Percentiles rank a stretch among this genome's conserved stretches.
Evolutionary conservation across 2,888 invertebrate genomes (phyloP).

Genomic region (Eumerus sabulonum): DNA sequence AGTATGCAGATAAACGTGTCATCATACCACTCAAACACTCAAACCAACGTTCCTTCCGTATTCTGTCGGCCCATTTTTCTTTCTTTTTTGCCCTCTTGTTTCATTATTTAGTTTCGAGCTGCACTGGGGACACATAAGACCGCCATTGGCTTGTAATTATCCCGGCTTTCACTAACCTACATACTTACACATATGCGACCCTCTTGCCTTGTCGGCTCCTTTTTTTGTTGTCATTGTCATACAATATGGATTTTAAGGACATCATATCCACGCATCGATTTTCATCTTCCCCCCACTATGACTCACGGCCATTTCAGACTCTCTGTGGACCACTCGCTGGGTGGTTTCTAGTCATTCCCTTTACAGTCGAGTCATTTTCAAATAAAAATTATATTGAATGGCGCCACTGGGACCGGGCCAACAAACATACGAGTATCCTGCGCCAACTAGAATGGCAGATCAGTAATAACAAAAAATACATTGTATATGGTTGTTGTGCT

Average conservation of each 20-base stretch:
- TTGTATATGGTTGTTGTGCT: not conserved
- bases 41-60: not conserved
- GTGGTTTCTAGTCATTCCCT: conserved; percentile 4
- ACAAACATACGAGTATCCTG: not conserved
- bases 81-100: not conserved
- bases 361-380: conserved; percentile 25
- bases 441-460: not conserved
- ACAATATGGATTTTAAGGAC: conserved; percentile 39
- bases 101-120: not conserved
- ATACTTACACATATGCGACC: conserved; percentile 8
- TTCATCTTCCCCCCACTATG: conserved; percentile 4
- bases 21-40: too few relatives aligned
- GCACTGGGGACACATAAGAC: conserved; percentile 6
- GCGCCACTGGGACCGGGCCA: conserved; percentile 51
- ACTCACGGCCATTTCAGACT: not conserved
- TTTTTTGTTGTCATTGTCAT: not conserved
- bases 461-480: conserved; percentile 14
- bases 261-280: conserved; percentile 48
- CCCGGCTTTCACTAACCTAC: conserved; percentile 29
- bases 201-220: not conserved
- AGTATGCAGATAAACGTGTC: too few relatives aligned
- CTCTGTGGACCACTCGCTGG: not conserved
- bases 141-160: conserved; percentile 32
- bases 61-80: not conserved
- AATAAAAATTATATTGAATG: conserved; percentile 47